A percentile compares a stretch with the other conserved stretches of the same genome.
phyloP scores from a whole-genome alignment of 2,888 invertebrate species.

The Rhagophthalmus giganteus region DNA sequence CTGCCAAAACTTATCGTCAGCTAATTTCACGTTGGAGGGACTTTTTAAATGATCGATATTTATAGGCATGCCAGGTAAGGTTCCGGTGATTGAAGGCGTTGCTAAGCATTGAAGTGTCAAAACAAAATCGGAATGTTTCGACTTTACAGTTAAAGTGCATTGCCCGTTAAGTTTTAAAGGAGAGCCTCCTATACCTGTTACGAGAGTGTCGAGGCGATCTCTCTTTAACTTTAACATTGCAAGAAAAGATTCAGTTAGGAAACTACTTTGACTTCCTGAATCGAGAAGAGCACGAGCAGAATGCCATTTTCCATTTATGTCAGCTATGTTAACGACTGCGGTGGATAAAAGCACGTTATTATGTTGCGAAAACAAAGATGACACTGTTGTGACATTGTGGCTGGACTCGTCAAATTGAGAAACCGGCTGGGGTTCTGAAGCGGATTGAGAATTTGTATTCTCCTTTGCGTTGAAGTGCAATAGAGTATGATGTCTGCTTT shows the following conservation, averaged over 20 bases:
- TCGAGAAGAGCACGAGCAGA: constrained; percentile 21
- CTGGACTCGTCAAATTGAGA: too few relatives aligned
- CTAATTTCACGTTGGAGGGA: constrained; percentile 12
- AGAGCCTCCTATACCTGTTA: constrained; percentile 20
- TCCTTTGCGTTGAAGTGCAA: too few relatives aligned
- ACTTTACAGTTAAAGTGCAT: constrained; percentile 11
- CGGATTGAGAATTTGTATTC: too few relatives aligned
- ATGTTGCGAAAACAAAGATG: too few relatives aligned
- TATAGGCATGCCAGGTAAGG: constrained; percentile 4
- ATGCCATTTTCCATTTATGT: neutral
- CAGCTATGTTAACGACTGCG: constrained; percentile 13
- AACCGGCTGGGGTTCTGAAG: too few relatives aligned
- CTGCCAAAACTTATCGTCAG: constrained; percentile 12
- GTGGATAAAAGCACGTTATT: constrained; percentile 20
- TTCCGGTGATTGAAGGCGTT: constrained; percentile 17
- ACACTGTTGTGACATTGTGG: too few relatives aligned
- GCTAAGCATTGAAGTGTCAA: constrained; percentile 13
- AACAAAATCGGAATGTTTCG: constrained; percentile 9
- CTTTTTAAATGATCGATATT: constrained; percentile 1
- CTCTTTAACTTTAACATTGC: constrained; percentile 9
- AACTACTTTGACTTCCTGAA: constrained; percentile 25
- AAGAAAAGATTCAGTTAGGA: constrained; percentile 15
- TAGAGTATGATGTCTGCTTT: too few relatives aligned
- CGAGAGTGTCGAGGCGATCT: constrained; percentile 6
- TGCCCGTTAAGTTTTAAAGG: constrained; percentile 6